Evolutionary conservation across 2,113 vertebrate genomes (phyloP), one percentile per base, ranked within the genome.

Genomic region (Nannospalax galili): DNA sequence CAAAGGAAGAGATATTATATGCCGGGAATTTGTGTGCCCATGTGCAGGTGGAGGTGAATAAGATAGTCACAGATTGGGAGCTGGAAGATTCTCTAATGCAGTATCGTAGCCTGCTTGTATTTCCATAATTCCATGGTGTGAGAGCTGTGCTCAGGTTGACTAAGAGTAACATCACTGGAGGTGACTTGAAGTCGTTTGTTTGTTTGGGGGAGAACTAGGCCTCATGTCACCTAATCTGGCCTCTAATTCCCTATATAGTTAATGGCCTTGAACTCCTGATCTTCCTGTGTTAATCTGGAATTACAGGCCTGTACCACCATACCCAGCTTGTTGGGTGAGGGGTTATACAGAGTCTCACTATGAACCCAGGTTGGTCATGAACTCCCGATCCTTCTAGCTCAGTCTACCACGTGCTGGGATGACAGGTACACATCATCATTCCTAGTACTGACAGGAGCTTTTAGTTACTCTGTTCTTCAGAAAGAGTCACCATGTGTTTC

Each of bases 41-140:
- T 16, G 42, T 17, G 9, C 62, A 48, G 9, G 20, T 58, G 32
- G 45, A 9, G 45, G 12, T 48, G 20, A 42, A 17, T 7, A 14
- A n/a, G 28, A 26, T 35, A 19, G 24, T 79, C 35, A 5, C 26
- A 45, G 30, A 48, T 24, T 0, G 73, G 70, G 14, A 32, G 26
- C 15, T 62, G 30, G 30, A 19, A 40, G 8, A 32, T 45, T 32
- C n/a, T n/a, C n/a, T n/a, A n/a, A 20, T 42, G 79, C 52, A n/a
- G 5, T 52, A 17, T 0, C 8, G 5, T 32, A 35, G 11, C 20
- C 56, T 77, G 4, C 45, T 35, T 30, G 0, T 1, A 22, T 7
- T 28, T 77, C 32, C 14, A 2, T 2, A 19, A 10, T 28, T 77
- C 32, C 14, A 3, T 7, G 5, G 7, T 10, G 7, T 42, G 24